Evolutionary conservation across 2,888 invertebrate genomes (phyloP).

Genomic region (Eupithecia abbreviata): DNA sequence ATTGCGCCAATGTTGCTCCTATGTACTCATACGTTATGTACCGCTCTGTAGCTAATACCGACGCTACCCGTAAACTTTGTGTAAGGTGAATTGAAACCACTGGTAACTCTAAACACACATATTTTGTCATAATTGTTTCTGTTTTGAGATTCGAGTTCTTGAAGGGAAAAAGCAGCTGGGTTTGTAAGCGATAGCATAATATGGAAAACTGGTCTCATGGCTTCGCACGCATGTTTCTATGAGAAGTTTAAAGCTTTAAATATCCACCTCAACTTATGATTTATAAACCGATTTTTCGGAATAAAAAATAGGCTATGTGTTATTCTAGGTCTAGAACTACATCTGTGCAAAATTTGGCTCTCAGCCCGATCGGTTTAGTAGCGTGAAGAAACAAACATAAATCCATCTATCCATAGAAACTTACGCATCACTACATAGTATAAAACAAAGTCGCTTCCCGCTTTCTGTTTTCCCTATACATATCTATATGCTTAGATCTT

Average conservation of each 20-base stretch:
- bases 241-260: background rate
- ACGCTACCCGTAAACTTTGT: conserved; percentile 61
- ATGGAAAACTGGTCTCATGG: background rate
- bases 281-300: no score
- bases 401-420: background rate
- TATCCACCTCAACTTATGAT: no score
- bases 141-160: background rate
- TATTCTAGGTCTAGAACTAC: background rate
- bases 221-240: background rate
- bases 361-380: background rate
- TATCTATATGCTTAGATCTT: no score
- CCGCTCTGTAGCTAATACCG: conserved; percentile 68
- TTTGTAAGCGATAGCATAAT: background rate
- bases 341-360: background rate
- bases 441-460: no score
- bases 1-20: conserved; percentile 79
- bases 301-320: background rate
- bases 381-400: background rate
- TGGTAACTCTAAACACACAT: conserved; percentile 18
- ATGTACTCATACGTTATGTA: conserved; percentile 73
- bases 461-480: no score
- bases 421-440: background rate
- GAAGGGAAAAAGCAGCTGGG: background rate
- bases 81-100: conserved; percentile 48
- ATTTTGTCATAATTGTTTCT: background rate